Conservation (phyloP, 2,888 invertebrate species). For the Diarsia mendica region DNA sequence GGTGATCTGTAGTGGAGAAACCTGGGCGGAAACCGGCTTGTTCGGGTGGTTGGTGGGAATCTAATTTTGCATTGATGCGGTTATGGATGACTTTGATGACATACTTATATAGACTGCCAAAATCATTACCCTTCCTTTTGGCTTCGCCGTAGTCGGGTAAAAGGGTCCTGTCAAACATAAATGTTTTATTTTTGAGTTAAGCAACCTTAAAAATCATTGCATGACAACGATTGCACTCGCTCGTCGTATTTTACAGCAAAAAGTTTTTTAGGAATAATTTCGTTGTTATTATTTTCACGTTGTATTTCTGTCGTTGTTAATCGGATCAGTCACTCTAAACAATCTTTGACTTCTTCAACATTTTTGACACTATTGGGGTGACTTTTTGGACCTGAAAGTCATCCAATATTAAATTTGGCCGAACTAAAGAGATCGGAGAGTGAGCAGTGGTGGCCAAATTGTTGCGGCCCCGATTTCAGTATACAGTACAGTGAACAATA, state of each 20-base stretch:
- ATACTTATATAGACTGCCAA: no score
- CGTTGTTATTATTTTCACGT: slow-evolving; percentile 3
- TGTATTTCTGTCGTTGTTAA: slow-evolving; percentile 10
- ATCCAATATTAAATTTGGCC: not conserved
- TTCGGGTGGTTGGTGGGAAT: no score
- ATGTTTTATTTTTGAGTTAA: not conserved
- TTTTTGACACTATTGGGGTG: not conserved
- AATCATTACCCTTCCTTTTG: no score
- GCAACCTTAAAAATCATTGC: not conserved
- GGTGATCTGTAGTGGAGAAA: no score
- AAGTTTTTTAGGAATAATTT: not conserved
- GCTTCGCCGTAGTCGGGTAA: not conserved
- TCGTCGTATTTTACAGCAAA: not conserved
- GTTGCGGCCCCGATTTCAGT: no score
- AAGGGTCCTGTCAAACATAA: not conserved
- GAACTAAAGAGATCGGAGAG: no score
- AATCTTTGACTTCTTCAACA: slow-evolving; percentile 3
- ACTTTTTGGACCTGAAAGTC: slow-evolving; percentile 16
- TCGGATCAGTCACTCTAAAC: slow-evolving; percentile 19
- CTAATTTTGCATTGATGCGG: no score
- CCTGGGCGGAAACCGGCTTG: no score
- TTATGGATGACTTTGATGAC: no score
- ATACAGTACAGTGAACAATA: no score
- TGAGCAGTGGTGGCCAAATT: no score
- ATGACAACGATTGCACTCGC: not conserved